Evolutionary conservation across 1,140 invertebrate species (phyloP), one percentile per base, ranked within the genome.

Genomic region (Polypedilum vanderplanki): DNA sequence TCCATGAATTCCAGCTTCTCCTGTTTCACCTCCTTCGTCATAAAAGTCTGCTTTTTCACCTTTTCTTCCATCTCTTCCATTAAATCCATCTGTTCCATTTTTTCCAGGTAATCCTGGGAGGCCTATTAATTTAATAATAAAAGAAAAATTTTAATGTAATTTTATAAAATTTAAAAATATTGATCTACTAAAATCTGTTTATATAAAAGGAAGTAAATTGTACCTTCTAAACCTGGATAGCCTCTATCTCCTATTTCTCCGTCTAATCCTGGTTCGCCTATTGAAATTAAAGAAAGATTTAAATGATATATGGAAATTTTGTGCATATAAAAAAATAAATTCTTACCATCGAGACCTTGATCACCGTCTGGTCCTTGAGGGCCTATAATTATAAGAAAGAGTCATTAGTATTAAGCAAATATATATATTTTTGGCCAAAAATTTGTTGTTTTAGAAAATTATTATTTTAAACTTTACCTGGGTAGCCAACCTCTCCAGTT

Each of bases 1-100:
- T 40, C 88, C 88, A 76, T 83, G 75, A 67, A 76, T 76, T 75
- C 87, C 85, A 4, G 80, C 76, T 10, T 84, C 80, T 12, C 87
- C 87, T 75, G 82, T 83, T 17, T 78, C 77, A 1, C 87, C 87
- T 41, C 85, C 81, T 15, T 79, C 4, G 8, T n/a, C 10, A 20
- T 18, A 20, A 5, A 70, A 10, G 8, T 70, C 76, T 12, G 88
- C 89, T 75, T 86, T 76, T 76, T 77, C 77, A 74, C 87, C 84
- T 7, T 83, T 78, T 74, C 78, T 77, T 76, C 85, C 86, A 75
- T 87, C 83, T 20, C 73, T 67, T 24, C 87, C 87, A 3, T 83
- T 40, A 2, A 77, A 46, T 57, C 87, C 87, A 9, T 82, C 77
- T 22, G 78, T 75, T 10, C 87, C 87, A 73, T 82, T 80, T 57